Conservation (phyloP, 2,113 vertebrate species). For the Motacilla tschutschensis region DNA sequence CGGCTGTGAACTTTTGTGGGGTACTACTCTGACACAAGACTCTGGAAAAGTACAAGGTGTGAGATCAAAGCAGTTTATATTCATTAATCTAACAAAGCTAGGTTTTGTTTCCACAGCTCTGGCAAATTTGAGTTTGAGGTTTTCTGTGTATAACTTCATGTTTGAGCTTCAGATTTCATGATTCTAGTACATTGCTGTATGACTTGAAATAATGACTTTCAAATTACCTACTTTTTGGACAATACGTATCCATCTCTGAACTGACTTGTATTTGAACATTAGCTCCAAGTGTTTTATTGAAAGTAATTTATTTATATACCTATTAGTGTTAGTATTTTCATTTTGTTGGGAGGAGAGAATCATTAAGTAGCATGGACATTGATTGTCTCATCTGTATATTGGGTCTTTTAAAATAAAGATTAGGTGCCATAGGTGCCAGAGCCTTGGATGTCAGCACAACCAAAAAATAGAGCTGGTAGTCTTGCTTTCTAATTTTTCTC, state of each 20-base stretch:
- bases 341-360: background rate
- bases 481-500: constrained; percentile 61
- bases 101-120: background rate
- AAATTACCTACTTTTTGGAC: background rate
- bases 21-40: background rate
- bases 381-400: background rate
- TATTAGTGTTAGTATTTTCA: background rate
- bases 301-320: background rate
- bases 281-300: background rate
- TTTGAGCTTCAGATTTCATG: background rate
- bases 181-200: background rate
- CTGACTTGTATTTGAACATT: background rate
- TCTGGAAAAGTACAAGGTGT: background rate
- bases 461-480: constrained; percentile 10
- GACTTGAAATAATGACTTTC: background rate
- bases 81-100: background rate
- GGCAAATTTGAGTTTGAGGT: background rate
- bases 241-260: background rate
- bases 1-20: background rate
- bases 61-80: background rate
- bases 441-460: background rate
- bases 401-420: constrained; percentile 34
- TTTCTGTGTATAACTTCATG: background rate
- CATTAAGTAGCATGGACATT: background rate
- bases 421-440: constrained; percentile 34